Base-by-base conservation (phyloP, 1,140 invertebrate genomes). In the Ceratina calcarata region DNA sequence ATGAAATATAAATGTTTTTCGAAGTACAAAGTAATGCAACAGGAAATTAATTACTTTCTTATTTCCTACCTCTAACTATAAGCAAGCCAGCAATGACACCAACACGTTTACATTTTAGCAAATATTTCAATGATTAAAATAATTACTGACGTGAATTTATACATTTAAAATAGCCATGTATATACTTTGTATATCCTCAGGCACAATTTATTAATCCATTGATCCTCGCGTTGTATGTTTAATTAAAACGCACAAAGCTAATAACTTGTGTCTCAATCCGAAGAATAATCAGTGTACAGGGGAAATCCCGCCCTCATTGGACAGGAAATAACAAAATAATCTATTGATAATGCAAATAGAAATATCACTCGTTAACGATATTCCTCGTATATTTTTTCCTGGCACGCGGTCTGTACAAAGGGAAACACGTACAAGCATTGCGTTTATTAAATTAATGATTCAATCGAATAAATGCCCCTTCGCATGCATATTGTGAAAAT, bases 401-500 rank as follows among this genome's bases (percentile, higher is more conserved):
- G 4, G 3, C 6, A 45, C 37, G 37, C 37, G 37, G 16, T 24
- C 7, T 27, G 7, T 13, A 3, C 2, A 45, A 71, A 61, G 15
- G 0, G 22, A n/a, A 8, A 37, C 3, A n/a, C 0, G 8, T 10
- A 10, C 3, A 13, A 53, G 27, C 61, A 53, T 64, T 51, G 18
- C 12, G 22, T 20, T 73, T 53, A 6, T 53, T 62, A 51, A 73
- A 73, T 61, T 32, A 73, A 64, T 32, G 13, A 73, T 51, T 53
- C 22, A 32, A 51, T 51, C 24, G 15, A 55, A 53, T 37, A 15
- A 27, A 62, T 37, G 20, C n/a, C n/a, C 22, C 49, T 53, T 6
- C 45, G 1, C 37, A n/a, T 20, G 12, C 16, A 69, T 12, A 55
- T n/a, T n/a, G 16, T 15, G 55, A 69, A 32, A 69, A 7, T 32